Conservation (phyloP, 2,888 invertebrate species). For the Plutella xylostella region DNA sequence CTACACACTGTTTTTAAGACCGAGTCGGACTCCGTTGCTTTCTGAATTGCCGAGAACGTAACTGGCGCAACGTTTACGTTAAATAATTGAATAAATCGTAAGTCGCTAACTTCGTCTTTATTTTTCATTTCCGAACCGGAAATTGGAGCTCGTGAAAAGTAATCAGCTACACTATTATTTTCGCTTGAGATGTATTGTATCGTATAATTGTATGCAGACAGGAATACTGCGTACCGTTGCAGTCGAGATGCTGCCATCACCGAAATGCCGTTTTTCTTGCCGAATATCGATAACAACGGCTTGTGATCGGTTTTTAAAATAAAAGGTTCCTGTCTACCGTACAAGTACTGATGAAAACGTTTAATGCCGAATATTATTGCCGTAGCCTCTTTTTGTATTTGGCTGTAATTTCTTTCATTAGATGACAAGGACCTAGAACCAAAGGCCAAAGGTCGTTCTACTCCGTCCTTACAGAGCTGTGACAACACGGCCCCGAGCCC, state of each 20-base stretch:
- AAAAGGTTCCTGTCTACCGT: constrained; percentile 7
- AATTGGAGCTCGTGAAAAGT: constrained; percentile 1
- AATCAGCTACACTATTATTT: constrained; percentile 4
- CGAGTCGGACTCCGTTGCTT: constrained; percentile 1
- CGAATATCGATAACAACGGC: constrained; percentile 10
- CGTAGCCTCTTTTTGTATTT: constrained; percentile 14
- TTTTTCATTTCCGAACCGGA: too few relatives aligned
- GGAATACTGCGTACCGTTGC: constrained; percentile 7
- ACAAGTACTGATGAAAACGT: constrained; percentile 14
- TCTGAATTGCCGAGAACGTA: constrained; percentile 1
- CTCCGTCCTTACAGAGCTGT: constrained; percentile 4
- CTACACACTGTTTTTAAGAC: background rate
- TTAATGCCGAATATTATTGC: constrained; percentile 15
- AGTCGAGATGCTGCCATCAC: constrained; percentile 7
- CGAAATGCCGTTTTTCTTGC: constrained; percentile 8
- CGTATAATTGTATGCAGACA: constrained; percentile 5
- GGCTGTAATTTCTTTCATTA: constrained; percentile 7
- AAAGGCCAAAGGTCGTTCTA: constrained; percentile 9
- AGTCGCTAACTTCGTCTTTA: too few relatives aligned
- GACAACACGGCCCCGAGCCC: background rate
- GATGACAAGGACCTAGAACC: constrained; percentile 10
- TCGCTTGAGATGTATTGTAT: constrained; percentile 3
- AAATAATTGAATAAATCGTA: constrained; percentile 4
- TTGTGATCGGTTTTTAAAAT: constrained; percentile 10
- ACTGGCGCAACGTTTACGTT: constrained; percentile 10